Base-by-base conservation (phyloP, 2,888 invertebrate species). In the Shargacucullia verbasci region DNA sequence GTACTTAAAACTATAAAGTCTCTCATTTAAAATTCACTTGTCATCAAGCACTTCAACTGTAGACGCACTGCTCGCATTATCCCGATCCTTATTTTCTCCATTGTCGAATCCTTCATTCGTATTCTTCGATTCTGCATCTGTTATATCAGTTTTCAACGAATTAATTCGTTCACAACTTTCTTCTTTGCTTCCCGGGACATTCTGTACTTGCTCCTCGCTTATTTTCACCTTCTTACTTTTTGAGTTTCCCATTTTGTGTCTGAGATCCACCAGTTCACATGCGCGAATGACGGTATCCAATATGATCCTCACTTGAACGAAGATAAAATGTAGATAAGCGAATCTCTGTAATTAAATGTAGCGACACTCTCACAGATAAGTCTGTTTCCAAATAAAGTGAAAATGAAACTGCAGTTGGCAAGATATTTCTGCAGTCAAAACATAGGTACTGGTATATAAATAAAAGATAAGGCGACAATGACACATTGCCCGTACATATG, bases 31-130 rank as follows among this genome's bases (percentile, higher is more conserved):
- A 4, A 20, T 46, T 90, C 83, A 92, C 84, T 92, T 92, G 70
- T 92, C 91, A 72, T 93, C 93, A 54, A 94, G 82, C 73, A 86
- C 90, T 88, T 94, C 93, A 54, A 93, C 91, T 20, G 93, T 93
- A 1, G 93, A 93, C 0, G 92, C 92, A 84, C 91, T 92, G 69
- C 93, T 93, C 4, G 93, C 87, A 63, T 91, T 92, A 67, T 92
- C 92, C 57, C 82, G 85, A 13, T 87, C 89, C 33, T 84, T 88
- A 8, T 61, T 76, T 63, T 84, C 81, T n/a, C 78, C 79, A 15
- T 40, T 54, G 14, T 78, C 79, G 44, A 70, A 76, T 47, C 78
- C 81, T 29, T 66, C 69, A 63, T 78, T 78, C n/a, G 66, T 70
- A 53, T 67, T 73, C 39, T 72, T 69, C 27, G 29, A 47, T 20